phyloP scores from a whole-genome alignment of 1,140 invertebrate species.

The Brachionus rubens region DNA sequence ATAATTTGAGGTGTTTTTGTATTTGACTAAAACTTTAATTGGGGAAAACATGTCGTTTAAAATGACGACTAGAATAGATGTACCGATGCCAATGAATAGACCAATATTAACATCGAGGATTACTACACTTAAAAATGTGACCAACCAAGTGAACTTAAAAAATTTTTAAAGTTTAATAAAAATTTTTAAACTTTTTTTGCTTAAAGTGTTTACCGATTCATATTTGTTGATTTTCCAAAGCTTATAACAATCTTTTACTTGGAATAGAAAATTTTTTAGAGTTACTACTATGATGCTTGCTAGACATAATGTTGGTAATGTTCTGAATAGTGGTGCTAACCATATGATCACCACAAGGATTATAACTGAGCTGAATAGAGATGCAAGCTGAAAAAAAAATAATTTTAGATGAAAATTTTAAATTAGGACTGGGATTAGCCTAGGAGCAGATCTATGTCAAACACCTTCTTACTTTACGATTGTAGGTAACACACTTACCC shows the following conservation, averaged over 20 bases:
- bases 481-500: no score
- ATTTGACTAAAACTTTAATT: constrained; percentile 8
- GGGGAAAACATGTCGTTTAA: constrained; percentile 8
- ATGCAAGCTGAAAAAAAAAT: not conserved
- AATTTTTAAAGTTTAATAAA: no score
- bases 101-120: constrained; percentile 47
- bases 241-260: constrained; percentile 66
- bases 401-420: not conserved
- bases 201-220: constrained; percentile 63
- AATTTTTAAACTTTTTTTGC: not conserved
- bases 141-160: constrained; percentile 51
- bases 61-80: not conserved
- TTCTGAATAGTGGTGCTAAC: constrained; percentile 59
- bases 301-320: constrained; percentile 61
- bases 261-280: constrained; percentile 54
- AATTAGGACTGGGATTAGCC: no score
- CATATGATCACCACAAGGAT: constrained; percentile 63
- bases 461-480: no score
- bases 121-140: constrained; percentile 27
- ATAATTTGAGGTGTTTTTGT: constrained; percentile 22
- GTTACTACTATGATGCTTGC: constrained; percentile 56
- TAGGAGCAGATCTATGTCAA: no score
- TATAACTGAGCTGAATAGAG: constrained; percentile 49
- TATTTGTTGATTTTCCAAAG: constrained; percentile 73
- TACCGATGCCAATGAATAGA: constrained; percentile 35